Percentiles rank a stretch among this genome's conserved stretches.
phyloP scores from a whole-genome alignment of 2,888 invertebrate genomes.

The Griposia aprilina region DNA sequence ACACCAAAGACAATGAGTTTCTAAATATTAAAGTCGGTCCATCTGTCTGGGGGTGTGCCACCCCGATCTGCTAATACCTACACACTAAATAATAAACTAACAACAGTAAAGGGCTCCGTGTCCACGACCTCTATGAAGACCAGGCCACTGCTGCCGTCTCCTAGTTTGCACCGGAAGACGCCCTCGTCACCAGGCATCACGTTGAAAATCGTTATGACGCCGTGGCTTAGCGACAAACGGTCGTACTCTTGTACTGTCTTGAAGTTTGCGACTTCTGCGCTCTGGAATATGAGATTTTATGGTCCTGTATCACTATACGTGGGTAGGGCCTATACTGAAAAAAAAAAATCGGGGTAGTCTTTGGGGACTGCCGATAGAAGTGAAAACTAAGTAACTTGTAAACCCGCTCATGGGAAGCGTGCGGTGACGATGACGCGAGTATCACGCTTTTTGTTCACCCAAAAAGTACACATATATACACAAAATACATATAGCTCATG shows the following conservation, averaged over 20 bases:
- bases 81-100: conserved; percentile 65
- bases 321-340: neutral
- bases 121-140: conserved; percentile 89
- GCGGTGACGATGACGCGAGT: too few species aligned
- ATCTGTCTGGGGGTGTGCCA: neutral
- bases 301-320: too few species aligned
- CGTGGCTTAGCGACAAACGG: conserved; percentile 77
- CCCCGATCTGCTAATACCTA: neutral
- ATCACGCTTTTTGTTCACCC: too few species aligned
- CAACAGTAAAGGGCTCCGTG: conserved; percentile 77
- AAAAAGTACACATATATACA: too few species aligned
- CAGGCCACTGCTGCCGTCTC: conserved; percentile 73
- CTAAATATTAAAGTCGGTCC: too few species aligned
- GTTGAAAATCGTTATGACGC: conserved; percentile 89
- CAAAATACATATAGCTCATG: too few species aligned
- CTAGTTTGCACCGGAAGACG: conserved; percentile 90
- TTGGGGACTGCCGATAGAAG: too few species aligned
- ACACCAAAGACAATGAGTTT: too few species aligned
- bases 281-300: conserved; percentile 53
- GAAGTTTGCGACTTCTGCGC: conserved; percentile 62
- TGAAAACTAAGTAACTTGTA: too few species aligned
- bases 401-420: too few species aligned
- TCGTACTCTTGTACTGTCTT: conserved; percentile 65
- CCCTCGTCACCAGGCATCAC: conserved; percentile 87
- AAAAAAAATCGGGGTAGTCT: too few species aligned